Base-by-base conservation (phyloP, 1,140 invertebrate species). In the Nixonia krombeini region DNA sequence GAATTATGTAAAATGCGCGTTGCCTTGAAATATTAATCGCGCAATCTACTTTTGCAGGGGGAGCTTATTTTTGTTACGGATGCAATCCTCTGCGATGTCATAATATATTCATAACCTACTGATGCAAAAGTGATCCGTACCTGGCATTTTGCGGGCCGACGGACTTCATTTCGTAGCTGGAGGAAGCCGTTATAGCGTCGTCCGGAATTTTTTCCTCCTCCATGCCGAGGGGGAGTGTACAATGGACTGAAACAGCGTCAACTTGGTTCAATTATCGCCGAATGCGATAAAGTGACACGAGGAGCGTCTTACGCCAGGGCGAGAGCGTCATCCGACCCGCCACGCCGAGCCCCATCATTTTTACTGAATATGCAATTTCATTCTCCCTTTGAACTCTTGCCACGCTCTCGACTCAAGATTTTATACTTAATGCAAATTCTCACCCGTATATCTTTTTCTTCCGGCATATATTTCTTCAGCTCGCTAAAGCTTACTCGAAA, bases 71-170 rank as follows among this genome's bases (percentile, higher is more conserved):
- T 52, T 33, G 18, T 21, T 51, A 26, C 38, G 37, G 37, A 45
- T 35, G 13, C 23, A 45, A 55, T 57, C 16, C 35, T 41, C 18
- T 31, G n/a, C 25, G 33, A 41, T 17, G 29, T 35, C 40, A 40
- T 47, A 25, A 53, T 40, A 40, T 61, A 61, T 47, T 61, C 26
- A 62, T 44, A 42, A 28, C 25, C 6, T 2, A 3, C 2, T 3
- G 21, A 21, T 17, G 16, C 2, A 9, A 50, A 52, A 57, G 53
- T 31, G 44, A 67, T 67, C 13, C 44, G 88, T 87, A 96, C 95
- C 94, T 92, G 73, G 92, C 94, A 85, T 95, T 95, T 78, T 95
- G 92, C 10, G 95, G 94, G 33, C 94, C 95, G 42, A 96, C 94
- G 77, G 93, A 95, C 79, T 94, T 94, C 71, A 91, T 89, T 82